Conservation (phyloP, 2,113 vertebrate species). For the Sceloporus undulatus region DNA sequence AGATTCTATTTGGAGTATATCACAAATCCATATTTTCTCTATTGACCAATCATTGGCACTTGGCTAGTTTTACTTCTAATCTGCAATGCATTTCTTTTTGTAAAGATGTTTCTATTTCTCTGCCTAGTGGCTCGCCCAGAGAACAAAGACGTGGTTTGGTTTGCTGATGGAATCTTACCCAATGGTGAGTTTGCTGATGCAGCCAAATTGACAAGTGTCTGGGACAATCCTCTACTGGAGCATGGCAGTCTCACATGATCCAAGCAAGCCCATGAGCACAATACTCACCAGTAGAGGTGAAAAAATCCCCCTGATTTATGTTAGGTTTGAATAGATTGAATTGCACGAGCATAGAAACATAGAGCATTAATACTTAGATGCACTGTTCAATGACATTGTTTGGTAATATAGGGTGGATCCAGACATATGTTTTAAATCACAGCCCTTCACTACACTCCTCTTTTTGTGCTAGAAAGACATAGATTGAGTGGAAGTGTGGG, state of each 20-base stretch:
- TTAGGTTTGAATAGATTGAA: constrained; percentile 11
- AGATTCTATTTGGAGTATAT: too few relatives aligned
- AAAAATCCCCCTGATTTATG: constrained; percentile 11
- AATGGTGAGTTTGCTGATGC: constrained; percentile 94
- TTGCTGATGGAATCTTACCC: constrained; percentile 94
- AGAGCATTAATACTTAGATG: background rate
- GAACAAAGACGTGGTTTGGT: constrained; percentile 98
- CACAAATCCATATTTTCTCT: too few relatives aligned
- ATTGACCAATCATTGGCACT: too few relatives aligned
- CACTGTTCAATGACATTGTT: background rate
- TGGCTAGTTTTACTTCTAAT: constrained; percentile 24
- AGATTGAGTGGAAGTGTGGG: background rate
- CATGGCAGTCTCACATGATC: constrained; percentile 83
- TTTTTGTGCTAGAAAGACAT: background rate
- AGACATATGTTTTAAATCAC: too few relatives aligned
- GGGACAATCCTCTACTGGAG: constrained; percentile 83
- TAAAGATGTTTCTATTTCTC: constrained; percentile 41
- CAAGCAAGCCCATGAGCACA: constrained; percentile 84
- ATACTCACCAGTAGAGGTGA: constrained; percentile 85
- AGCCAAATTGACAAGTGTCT: constrained; percentile 83
- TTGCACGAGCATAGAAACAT: background rate
- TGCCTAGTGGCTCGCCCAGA: constrained; percentile 82
- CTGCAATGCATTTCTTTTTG: background rate
- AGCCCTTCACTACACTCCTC: background rate
- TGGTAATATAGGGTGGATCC: background rate